phyloP scores from a whole-genome alignment of 2,888 invertebrate species.

The Parnassius smintheus region DNA sequence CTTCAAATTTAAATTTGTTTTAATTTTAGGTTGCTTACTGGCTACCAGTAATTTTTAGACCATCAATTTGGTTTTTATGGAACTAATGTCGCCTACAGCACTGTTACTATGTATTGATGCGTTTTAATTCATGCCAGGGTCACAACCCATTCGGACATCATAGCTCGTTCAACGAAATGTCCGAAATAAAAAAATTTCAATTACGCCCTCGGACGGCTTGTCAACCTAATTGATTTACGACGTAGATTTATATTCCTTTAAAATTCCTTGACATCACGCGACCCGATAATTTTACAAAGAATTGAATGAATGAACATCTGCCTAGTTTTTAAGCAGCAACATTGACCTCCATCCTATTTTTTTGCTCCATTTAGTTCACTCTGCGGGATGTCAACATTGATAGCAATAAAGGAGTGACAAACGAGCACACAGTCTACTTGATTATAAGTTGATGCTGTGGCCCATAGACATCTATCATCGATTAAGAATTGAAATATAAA shows the following conservation, averaged over 20 bases:
- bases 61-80: constrained; percentile 13
- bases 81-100: constrained; percentile 15
- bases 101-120: constrained; percentile 18
- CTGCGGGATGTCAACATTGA: too few relatives aligned
- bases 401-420: too few relatives aligned
- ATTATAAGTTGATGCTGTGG: too few relatives aligned
- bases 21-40: too few relatives aligned
- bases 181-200: constrained; percentile 33
- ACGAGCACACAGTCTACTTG: too few relatives aligned
- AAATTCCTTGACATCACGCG: constrained; percentile 18
- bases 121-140: constrained; percentile 25
- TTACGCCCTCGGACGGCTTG: constrained; percentile 32
- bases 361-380: too few relatives aligned
- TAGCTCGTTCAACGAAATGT: constrained; percentile 11
- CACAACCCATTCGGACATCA: constrained; percentile 10
- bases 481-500: too few relatives aligned
- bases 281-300: constrained; percentile 20
- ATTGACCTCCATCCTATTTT: not conserved
- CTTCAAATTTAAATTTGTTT: too few relatives aligned
- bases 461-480: too few relatives aligned
- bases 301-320: constrained; percentile 8
- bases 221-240: constrained; percentile 44
- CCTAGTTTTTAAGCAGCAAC: not conserved
- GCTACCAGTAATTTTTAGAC: constrained; percentile 3
- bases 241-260: constrained; percentile 35